phyloP scores from a whole-genome alignment of 2,888 invertebrate species.

The Oithona nana region DNA sequence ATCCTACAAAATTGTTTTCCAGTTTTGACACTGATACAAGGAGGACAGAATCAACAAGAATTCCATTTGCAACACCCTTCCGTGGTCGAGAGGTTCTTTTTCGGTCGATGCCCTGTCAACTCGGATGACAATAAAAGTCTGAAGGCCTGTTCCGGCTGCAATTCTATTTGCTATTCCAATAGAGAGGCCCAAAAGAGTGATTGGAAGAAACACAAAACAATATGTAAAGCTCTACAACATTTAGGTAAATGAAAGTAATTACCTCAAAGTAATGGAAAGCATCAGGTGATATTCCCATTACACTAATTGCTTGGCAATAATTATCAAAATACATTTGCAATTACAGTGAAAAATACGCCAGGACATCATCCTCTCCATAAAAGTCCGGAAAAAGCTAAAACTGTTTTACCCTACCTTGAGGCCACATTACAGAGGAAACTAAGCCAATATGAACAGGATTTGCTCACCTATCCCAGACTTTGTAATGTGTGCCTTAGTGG shows the following conservation, averaged over 20 bases:
- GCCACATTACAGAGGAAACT: background rate
- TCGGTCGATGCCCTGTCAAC: conserved; percentile 4
- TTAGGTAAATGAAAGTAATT: background rate
- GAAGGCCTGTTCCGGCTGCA: conserved; percentile 6
- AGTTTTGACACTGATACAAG: background rate
- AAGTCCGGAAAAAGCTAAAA: background rate
- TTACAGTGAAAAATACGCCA: background rate
- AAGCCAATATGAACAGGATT: conserved; percentile 7
- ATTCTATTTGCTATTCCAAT: conserved; percentile 3
- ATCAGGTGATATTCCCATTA: background rate
- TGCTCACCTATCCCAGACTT: conserved; percentile 10
- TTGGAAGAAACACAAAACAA: conserved; percentile 3
- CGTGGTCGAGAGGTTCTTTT: background rate
- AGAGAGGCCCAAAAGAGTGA: conserved; percentile 12
- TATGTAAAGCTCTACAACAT: conserved; percentile 8
- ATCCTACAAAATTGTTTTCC: no score
- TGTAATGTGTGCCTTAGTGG: conserved; percentile 12
- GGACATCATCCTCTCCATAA: background rate
- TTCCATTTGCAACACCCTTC: background rate
- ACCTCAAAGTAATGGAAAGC: background rate
- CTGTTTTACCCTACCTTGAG: background rate
- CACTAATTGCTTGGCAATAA: background rate
- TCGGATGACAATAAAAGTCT: background rate
- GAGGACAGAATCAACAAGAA: no score
- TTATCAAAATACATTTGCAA: background rate